These are phyloP conservation scores for Trachelus stipa DNA, from an alignment of 2,888 invertebrate species.

Conservation along the genomic window DNA sequence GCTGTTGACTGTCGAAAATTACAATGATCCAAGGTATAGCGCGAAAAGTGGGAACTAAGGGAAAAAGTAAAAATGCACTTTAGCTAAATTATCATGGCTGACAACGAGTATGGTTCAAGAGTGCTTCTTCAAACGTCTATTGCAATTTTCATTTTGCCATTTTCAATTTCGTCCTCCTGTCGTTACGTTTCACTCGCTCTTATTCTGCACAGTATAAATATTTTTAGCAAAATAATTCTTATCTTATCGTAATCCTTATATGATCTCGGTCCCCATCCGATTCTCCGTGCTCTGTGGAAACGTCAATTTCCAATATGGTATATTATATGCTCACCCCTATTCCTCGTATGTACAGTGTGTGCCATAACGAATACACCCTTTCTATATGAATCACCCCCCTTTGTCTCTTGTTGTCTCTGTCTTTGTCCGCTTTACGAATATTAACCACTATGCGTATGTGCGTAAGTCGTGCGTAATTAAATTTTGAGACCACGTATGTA, in stretches of 20 bases:
- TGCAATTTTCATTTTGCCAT: background rate
- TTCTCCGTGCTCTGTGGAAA: background rate
- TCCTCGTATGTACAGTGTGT: background rate
- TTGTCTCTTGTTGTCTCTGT: background rate
- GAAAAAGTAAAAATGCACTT: background rate
- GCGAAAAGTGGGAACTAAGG: background rate
- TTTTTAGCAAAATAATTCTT: background rate
- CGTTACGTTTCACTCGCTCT: background rate
- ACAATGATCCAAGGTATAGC: background rate
- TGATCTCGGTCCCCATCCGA: background rate
- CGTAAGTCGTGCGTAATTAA: background rate
- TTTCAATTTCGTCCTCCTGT: background rate
- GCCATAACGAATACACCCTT: background rate
- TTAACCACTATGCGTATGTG: background rate
- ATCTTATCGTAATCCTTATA: background rate
- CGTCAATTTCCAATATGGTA: background rate
- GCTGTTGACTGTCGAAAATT: background rate
- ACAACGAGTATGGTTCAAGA: background rate
- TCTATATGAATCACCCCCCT: background rate
- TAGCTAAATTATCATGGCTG: background rate
- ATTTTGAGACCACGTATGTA: background rate
- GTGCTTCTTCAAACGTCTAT: background rate
- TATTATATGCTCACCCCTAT: background rate
- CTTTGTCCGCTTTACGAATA: background rate
- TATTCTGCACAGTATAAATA: background rate